Conservation (phyloP, 2,888 invertebrate species). For the Apoderus coryli region DNA sequence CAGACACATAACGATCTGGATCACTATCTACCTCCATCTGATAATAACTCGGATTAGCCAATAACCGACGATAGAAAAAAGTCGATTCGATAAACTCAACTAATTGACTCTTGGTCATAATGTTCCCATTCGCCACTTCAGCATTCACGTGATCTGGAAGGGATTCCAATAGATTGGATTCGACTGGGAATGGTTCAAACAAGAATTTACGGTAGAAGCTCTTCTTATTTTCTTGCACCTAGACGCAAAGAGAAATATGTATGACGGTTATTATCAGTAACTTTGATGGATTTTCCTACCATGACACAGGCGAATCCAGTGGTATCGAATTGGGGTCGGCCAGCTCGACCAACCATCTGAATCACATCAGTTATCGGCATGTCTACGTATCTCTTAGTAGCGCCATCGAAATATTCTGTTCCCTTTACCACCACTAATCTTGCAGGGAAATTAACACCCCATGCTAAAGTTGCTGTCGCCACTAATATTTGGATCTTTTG, state of each 20-base stretch:
- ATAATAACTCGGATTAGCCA: conserved; percentile 89
- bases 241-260: too few relatives aligned
- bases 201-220: conserved; percentile 98
- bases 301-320: conserved; percentile 77
- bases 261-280: too few relatives aligned
- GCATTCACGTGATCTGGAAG: conserved; percentile 96
- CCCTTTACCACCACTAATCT: conserved; percentile 91
- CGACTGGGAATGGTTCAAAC: conserved; percentile 98
- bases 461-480: conserved; percentile 94
- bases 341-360: conserved; percentile 99
- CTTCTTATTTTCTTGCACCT: conserved; percentile 96
- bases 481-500: conserved; percentile 93
- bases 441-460: conserved; percentile 99
- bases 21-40: conserved; percentile 43
- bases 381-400: conserved; percentile 90
- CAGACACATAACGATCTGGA: conserved; percentile 48
- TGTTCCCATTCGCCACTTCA: conserved; percentile 89
- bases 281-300: too few relatives aligned
- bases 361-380: conserved; percentile 99
- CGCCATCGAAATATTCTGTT: conserved; percentile 97
- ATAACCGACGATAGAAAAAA: conserved; percentile 84
- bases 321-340: conserved; percentile 92
- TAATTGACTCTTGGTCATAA: conserved; percentile 82
- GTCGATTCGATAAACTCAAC: conserved; percentile 98
- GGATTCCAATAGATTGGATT: conserved; percentile 82